Conservation (phyloP, 2,113 vertebrate genomes). For the Vireo altiloquus region DNA sequence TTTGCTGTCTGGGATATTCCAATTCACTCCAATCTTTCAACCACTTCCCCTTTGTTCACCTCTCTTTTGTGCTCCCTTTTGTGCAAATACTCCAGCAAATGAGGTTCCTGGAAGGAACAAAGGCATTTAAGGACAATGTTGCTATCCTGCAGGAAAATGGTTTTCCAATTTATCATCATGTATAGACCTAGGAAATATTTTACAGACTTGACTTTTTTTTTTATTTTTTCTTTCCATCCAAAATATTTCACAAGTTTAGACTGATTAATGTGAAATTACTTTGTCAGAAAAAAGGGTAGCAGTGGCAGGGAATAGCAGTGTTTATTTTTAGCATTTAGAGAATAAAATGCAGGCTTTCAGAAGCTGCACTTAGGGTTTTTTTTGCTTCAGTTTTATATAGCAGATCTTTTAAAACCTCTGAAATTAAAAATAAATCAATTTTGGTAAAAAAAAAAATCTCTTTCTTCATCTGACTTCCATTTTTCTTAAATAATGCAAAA, state of each 20-base stretch:
- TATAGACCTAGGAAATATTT: background rate
- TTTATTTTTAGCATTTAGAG: background rate
- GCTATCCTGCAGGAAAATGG: background rate
- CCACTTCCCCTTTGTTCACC: constrained; percentile 59
- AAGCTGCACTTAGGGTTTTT: background rate
- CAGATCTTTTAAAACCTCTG: background rate
- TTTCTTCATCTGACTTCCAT: background rate
- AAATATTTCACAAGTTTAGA: background rate
- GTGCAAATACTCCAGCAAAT: constrained; percentile 30
- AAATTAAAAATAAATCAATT: background rate
- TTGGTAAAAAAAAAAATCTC: background rate
- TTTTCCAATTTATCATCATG: background rate
- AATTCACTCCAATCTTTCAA: constrained; percentile 9
- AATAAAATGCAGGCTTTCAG: background rate
- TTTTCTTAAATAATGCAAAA: constrained; percentile 45
- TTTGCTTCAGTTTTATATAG: background rate
- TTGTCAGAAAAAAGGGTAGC: background rate
- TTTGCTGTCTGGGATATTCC: constrained; percentile 8
- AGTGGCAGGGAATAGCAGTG: background rate
- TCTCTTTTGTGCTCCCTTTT: constrained; percentile 25
- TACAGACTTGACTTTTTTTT: background rate
- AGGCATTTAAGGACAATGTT: constrained; percentile 19
- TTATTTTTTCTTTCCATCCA: background rate
- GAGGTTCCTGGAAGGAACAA: constrained; percentile 19
- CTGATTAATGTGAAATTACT: background rate